Evolutionary conservation across 1,140 invertebrate genomes (phyloP).

Genomic region (Sesamia nonagrioides): DNA sequence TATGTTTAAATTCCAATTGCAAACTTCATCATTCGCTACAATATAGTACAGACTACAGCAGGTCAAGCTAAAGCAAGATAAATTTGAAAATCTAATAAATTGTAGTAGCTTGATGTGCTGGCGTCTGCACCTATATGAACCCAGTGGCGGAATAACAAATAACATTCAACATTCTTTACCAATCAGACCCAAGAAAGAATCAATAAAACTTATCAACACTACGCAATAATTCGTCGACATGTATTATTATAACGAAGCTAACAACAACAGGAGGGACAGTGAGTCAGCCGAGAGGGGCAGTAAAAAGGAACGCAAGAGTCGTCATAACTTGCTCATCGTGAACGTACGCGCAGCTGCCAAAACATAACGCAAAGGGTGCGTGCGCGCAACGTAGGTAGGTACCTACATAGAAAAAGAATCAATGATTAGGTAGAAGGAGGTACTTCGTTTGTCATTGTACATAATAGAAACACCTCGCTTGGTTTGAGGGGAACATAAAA

Average conservation of each 20-base stretch:
- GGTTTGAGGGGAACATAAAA: too few species aligned
- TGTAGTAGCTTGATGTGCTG: too few species aligned
- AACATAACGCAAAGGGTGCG: conserved; percentile 16
- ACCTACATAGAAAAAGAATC: too few species aligned
- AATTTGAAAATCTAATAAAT: too few species aligned
- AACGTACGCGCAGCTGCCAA: conserved; percentile 29
- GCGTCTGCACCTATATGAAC: too few species aligned
- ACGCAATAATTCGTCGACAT: not conserved
- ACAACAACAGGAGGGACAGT: not conserved
- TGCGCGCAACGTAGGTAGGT: conserved; percentile 13
- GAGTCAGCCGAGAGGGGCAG: conserved; percentile 6
- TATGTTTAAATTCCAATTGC: too few species aligned
- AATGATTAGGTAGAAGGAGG: not conserved
- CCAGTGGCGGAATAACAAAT: too few species aligned
- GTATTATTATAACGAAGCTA: conserved; percentile 26
- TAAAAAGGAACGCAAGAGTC: conserved; percentile 34
- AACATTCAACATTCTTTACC: not conserved
- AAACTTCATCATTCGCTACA: too few species aligned
- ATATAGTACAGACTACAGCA: too few species aligned
- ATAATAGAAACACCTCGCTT: too few species aligned
- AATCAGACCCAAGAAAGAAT: not conserved
- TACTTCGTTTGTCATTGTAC: not conserved
- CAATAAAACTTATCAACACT: not conserved
- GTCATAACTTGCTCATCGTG: conserved; percentile 30
- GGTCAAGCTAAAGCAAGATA: too few species aligned